A percentile compares a stretch with the other conserved stretches of the same genome.
These are phyloP conservation scores for Zapornia atra DNA, from an alignment of 2,113 vertebrate species.

Conservation along the genomic window DNA sequence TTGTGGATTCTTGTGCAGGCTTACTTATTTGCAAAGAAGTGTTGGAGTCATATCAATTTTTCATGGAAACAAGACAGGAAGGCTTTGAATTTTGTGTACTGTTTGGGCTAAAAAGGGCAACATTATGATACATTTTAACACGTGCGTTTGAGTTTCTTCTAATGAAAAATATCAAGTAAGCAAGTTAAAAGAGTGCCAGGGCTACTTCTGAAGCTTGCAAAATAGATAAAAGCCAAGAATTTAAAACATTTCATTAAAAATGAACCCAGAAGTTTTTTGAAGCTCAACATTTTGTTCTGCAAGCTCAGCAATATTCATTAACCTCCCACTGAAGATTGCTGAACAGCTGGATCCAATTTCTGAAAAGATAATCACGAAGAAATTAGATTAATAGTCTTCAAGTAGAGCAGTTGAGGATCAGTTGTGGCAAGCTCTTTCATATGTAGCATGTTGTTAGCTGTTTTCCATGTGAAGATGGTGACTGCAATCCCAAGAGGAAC, in stretches of 20 bases:
- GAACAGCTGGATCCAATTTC: conserved; percentile 71
- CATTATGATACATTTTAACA: conserved; percentile 15
- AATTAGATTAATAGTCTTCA: conserved; percentile 68
- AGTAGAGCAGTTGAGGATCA: conserved; percentile 26
- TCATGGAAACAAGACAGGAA: not conserved
- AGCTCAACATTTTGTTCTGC: conserved; percentile 50
- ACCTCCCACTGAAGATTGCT: conserved; percentile 44
- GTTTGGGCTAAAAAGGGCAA: conserved; percentile 36
- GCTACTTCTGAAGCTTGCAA: conserved; percentile 48
- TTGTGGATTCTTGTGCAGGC: not conserved
- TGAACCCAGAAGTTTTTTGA: conserved; percentile 53
- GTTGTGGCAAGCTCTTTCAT: conserved; percentile 13
- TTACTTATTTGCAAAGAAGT: not conserved
- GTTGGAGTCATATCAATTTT: not conserved
- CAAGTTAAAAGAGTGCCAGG: conserved; percentile 41
- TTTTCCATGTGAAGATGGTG: not conserved
- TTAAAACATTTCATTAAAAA: conserved; percentile 59
- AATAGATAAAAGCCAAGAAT: conserved; percentile 52
- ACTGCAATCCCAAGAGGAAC: not conserved
- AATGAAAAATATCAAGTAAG: not conserved
- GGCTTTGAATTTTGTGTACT: not conserved
- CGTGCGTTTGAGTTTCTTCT: not conserved
- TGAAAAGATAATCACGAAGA: conserved; percentile 58
- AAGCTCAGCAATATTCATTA: conserved; percentile 67
- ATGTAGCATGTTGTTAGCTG: not conserved